Evolutionary conservation across 2,113 vertebrate genomes (phyloP).

Genomic region (Pygoscelis antarcticus): DNA sequence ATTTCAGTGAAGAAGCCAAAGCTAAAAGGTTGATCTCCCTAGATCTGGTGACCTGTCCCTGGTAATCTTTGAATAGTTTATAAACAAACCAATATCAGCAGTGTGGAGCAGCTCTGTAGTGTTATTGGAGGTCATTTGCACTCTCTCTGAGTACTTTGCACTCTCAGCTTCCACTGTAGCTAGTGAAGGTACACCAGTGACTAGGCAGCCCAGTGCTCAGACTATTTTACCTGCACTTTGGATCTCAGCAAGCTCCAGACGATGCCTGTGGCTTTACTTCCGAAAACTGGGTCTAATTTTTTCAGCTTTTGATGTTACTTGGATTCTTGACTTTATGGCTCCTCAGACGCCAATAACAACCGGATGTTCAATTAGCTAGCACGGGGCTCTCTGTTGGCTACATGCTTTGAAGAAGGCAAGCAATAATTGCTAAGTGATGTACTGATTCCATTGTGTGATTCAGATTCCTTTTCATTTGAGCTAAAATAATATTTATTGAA

Average conservation of each 20-base stretch:
- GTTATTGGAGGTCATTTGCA: neutral
- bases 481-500: neutral
- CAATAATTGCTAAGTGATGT: neutral
- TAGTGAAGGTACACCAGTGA: neutral
- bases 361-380: neutral
- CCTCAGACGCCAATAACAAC: neutral
- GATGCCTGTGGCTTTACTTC: neutral
- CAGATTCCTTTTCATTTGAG: neutral
- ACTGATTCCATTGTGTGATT: neutral
- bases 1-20: neutral
- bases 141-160: neutral
- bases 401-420: neutral
- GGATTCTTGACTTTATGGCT: neutral
- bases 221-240: neutral
- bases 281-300: neutral
- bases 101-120: rapidly evolving
- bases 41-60: neutral
- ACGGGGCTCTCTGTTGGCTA: neutral
- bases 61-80: neutral
- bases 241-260: neutral
- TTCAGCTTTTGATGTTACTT: neutral
- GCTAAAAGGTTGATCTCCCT: neutral
- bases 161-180: neutral
- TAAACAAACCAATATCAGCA: neutral
- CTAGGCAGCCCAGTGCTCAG: neutral